These are phyloP conservation scores for Phyto melanocephala DNA, from an alignment of 2,888 invertebrate species.

Conservation along the genomic window DNA sequence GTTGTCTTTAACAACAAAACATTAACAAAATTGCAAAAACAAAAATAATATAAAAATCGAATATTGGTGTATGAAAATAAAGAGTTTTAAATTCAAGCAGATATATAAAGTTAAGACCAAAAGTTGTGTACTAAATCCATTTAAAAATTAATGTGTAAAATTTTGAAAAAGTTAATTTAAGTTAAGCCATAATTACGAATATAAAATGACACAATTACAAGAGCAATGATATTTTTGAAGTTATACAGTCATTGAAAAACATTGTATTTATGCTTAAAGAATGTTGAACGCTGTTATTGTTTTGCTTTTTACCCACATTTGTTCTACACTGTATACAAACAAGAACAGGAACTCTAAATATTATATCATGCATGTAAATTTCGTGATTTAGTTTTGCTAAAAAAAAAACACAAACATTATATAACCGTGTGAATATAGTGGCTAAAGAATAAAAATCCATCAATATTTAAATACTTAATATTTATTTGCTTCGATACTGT, in stretches of 20 bases:
- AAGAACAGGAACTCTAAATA: constrained; percentile 57
- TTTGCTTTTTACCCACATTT: too few relatives aligned
- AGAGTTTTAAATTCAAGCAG: too few relatives aligned
- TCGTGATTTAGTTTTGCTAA: constrained; percentile 59
- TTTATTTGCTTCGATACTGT: not conserved
- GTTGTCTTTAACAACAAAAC: constrained; percentile 49
- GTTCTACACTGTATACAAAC: constrained; percentile 11
- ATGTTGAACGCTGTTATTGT: not conserved
- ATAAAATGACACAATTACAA: too few relatives aligned
- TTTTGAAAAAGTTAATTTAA: too few relatives aligned
- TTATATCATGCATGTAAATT: constrained; percentile 64
- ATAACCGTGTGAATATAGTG: constrained; percentile 61
- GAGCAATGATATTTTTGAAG: too few relatives aligned
- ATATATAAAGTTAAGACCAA: not conserved
- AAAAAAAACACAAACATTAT: constrained; percentile 8
- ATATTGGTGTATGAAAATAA: not conserved
- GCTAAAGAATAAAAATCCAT: constrained; percentile 4
- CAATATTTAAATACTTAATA: not conserved
- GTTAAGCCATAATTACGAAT: too few relatives aligned
- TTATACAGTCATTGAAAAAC: too few relatives aligned
- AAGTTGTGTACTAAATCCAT: too few relatives aligned
- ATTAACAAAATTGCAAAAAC: not conserved
- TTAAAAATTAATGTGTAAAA: too few relatives aligned
- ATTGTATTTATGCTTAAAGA: too few relatives aligned
- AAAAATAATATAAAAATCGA: constrained; percentile 6